A percentile compares a stretch with the other conserved stretches of the same genome.
phyloP scores from a whole-genome alignment of 2,888 invertebrate genomes.

The Melangyna quadrimaculata region DNA sequence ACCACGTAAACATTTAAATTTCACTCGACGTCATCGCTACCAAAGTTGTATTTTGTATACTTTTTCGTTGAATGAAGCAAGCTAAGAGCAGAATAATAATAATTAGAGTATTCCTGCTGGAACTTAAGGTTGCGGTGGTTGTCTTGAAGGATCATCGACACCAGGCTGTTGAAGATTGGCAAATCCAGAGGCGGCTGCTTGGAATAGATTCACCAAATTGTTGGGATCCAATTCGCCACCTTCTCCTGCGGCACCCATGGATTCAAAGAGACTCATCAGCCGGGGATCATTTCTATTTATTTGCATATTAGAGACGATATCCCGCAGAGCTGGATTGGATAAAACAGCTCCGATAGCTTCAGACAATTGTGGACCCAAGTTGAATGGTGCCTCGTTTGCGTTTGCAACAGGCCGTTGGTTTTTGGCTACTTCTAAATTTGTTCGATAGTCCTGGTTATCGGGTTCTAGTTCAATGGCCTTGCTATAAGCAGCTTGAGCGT shows the following conservation, averaged over 20 bases:
- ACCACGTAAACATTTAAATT: conserved; percentile 11
- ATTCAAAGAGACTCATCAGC: conserved; percentile 34
- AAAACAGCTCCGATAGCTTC: conserved; percentile 77
- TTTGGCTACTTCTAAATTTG: conserved; percentile 92
- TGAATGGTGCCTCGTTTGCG: background rate
- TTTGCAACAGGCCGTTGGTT: conserved; percentile 66
- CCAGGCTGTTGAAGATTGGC: conserved; percentile 67
- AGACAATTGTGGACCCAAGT: conserved; percentile 73
- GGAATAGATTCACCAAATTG: conserved; percentile 77
- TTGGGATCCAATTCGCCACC: conserved; percentile 71
- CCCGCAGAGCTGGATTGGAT: conserved; percentile 75
- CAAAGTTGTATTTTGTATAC: conserved; percentile 6
- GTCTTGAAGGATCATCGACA: conserved; percentile 66
- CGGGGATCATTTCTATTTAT: conserved; percentile 46
- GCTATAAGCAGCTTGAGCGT: conserved; percentile 92
- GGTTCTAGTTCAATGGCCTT: conserved; percentile 96
- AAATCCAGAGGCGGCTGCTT: conserved; percentile 76
- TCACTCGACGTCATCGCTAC: conserved; percentile 23
- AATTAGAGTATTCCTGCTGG: too few species aligned
- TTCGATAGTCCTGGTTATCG: conserved; percentile 93
- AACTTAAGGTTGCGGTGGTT: conserved; percentile 73
- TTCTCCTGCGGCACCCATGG: conserved; percentile 2
- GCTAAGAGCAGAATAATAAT: background rate
- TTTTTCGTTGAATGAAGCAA: conserved; percentile 16
- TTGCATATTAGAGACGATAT: conserved; percentile 20